These are phyloP conservation scores for Lepus townsendii DNA, from an alignment of 2,797 vertebrate species.

Conservation along the genomic window DNA sequence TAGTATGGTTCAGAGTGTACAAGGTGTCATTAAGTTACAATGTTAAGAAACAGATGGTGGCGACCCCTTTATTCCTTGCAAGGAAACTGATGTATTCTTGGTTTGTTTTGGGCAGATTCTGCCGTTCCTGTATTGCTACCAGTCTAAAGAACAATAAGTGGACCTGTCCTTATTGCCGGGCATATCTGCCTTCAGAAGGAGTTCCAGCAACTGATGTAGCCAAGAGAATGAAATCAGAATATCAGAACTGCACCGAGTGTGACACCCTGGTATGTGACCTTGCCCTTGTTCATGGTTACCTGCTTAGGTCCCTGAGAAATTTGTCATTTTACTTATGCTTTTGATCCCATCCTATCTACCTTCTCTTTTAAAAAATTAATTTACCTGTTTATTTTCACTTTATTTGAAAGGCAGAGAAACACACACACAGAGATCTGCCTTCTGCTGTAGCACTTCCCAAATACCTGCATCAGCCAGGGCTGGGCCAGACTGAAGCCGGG, in stretches of 20 bases:
- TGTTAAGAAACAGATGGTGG: neutral
- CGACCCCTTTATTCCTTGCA: neutral
- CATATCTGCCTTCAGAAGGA: slow-evolving; percentile 83
- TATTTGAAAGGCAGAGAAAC: too few species aligned
- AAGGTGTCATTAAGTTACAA: neutral
- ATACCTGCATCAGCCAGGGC: too few species aligned
- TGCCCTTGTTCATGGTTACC: neutral
- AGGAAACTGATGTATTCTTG: slow-evolving; percentile 22
- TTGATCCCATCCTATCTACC: neutral
- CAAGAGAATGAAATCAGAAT: slow-evolving; percentile 84
- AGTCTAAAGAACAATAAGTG: slow-evolving; percentile 81
- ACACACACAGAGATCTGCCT: too few species aligned
- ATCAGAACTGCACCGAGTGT: slow-evolving; percentile 82
- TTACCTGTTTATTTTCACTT: too few species aligned
- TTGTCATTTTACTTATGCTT: neutral
- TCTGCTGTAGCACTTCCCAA: too few species aligned
- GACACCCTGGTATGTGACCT: slow-evolving; percentile 78
- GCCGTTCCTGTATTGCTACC: slow-evolving; percentile 83
- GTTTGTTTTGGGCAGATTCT: slow-evolving; percentile 80
- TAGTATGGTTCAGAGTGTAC: neutral
- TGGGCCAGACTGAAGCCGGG: too few species aligned
- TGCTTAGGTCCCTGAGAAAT: neutral
- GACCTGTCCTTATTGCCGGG: slow-evolving; percentile 82
- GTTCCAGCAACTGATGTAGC: slow-evolving; percentile 83
- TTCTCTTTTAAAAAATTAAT: neutral